These are phyloP conservation scores for Scaptomyza reducta DNA, from an alignment of 2,888 invertebrate species.

Conservation along the genomic window DNA sequence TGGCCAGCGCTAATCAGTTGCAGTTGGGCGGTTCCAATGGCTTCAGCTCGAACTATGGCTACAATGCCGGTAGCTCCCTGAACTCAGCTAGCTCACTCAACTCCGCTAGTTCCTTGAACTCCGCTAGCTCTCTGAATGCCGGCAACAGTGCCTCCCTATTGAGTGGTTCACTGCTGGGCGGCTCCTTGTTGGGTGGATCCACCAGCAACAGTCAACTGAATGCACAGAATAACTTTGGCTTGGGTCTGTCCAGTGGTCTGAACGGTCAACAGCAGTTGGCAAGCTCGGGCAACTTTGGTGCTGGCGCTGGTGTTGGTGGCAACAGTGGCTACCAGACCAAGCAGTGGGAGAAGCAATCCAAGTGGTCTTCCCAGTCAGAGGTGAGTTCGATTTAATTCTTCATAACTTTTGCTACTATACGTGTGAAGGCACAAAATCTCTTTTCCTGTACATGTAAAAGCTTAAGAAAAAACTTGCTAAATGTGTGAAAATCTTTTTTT, in stretches of 20 bases:
- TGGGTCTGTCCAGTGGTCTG: conserved; percentile 44
- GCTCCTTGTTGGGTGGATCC: conserved; percentile 35
- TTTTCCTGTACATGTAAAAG: no score
- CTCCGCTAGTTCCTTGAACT: conserved; percentile 46
- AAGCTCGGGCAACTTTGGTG: conserved; percentile 52
- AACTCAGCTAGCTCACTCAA: conserved; percentile 61
- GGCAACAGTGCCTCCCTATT: conserved; percentile 46
- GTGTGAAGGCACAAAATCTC: no score
- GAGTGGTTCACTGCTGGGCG: conserved; percentile 51
- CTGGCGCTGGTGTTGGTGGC: conserved; percentile 37
- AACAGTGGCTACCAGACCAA: conserved; percentile 77
- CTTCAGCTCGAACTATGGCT: conserved; percentile 47
- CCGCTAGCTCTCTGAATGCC: conserved; percentile 43
- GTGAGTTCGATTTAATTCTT: conserved; percentile 51
- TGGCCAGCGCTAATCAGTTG: conserved; percentile 62
- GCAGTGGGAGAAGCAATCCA: conserved; percentile 84
- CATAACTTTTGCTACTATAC: no score
- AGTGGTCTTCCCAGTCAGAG: conserved; percentile 84
- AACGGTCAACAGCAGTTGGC: conserved; percentile 46
- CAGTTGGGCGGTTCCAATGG: conserved; percentile 50
- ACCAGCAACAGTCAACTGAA: conserved; percentile 34
- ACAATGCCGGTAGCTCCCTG: conserved; percentile 43
- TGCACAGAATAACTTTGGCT: conserved; percentile 42
- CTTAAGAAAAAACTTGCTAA: no score
- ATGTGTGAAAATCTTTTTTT: no score